These are phyloP conservation scores for Schizotus pectinicornis DNA, from an alignment of 2,888 invertebrate species.

Conservation along the genomic window DNA sequence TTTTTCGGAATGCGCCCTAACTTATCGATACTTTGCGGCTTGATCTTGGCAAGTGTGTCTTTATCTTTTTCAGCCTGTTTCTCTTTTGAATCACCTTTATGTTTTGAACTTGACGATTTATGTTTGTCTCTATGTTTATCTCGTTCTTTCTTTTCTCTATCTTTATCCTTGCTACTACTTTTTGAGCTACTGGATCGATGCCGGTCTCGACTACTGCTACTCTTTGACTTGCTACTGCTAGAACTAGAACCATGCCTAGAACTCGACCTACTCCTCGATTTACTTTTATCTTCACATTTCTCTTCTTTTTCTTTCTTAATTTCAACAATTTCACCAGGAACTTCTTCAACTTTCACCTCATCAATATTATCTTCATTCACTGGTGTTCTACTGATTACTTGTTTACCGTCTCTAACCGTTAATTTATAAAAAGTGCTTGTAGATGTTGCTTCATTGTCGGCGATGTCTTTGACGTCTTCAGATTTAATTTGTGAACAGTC, in stretches of 20 bases:
- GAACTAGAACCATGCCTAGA: too few species aligned
- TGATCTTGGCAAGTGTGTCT: constrained; percentile 70
- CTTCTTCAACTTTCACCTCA: constrained; percentile 42
- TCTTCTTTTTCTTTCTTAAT: constrained; percentile 33
- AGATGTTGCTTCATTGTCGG: constrained; percentile 33
- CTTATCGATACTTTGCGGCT: constrained; percentile 73
- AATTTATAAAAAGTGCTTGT: constrained; percentile 64
- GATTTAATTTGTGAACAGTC: constrained; percentile 20
- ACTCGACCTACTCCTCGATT: constrained; percentile 27
- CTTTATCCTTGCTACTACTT: constrained; percentile 48
- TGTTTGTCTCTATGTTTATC: constrained; percentile 50
- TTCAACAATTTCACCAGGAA: constrained; percentile 14
- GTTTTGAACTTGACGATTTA: constrained; percentile 43
- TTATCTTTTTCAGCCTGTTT: constrained; percentile 72
- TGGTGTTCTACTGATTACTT: constrained; percentile 63
- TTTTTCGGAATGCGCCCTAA: constrained; percentile 82
- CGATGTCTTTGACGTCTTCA: not conserved
- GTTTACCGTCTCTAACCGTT: constrained; percentile 75
- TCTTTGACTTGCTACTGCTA: constrained; percentile 31
- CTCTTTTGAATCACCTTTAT: constrained; percentile 56
- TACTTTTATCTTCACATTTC: constrained; percentile 30
- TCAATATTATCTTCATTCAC: constrained; percentile 25
- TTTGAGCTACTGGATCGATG: constrained; percentile 50
- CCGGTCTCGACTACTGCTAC: constrained; percentile 46
- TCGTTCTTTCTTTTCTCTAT: constrained; percentile 51